Conservation (phyloP, 2,888 invertebrate species). For the Latrodectus hesperus region DNA sequence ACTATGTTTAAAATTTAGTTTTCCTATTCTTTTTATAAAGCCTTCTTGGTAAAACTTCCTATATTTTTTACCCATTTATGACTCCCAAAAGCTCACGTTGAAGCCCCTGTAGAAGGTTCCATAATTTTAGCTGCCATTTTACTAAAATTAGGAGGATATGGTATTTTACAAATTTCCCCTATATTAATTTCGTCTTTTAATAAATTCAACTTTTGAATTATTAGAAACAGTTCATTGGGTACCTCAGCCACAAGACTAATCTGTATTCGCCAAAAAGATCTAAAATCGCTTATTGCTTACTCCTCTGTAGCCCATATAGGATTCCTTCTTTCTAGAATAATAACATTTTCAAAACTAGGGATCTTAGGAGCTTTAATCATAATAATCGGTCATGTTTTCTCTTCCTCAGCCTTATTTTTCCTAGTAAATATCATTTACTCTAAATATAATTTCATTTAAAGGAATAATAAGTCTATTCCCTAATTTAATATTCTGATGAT, state of each 20-base stretch:
- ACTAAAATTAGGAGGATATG: conserved; percentile 34
- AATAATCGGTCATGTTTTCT: conserved; percentile 50
- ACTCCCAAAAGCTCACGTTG: conserved; percentile 25
- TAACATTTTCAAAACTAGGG: conserved; percentile 11
- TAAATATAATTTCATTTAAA: conserved; percentile 79
- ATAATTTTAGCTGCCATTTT: conserved; percentile 30
- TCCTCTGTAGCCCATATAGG: conserved; percentile 84
- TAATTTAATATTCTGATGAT: background rate
- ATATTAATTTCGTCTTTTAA: background rate
- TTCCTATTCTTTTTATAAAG: conserved; percentile 3
- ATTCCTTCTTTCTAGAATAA: conserved; percentile 77
- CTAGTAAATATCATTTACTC: conserved; percentile 71
- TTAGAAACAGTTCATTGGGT: conserved; percentile 13
- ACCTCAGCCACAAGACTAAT: conserved; percentile 13
- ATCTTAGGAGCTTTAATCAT: conserved; percentile 66
- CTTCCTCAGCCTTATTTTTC: conserved; percentile 27
- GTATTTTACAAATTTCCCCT: conserved; percentile 11
- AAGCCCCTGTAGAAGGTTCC: conserved; percentile 33
- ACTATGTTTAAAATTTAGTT: background rate
- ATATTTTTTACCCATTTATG: conserved; percentile 28
- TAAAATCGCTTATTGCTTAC: conserved; percentile 84
- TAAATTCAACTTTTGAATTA: background rate
- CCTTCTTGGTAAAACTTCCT: conserved; percentile 32
- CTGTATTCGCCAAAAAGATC: conserved; percentile 80
- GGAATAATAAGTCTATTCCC: conserved; percentile 77